Conservation (phyloP, 1,140 invertebrate genomes). For the Diorhabda elongata region DNA sequence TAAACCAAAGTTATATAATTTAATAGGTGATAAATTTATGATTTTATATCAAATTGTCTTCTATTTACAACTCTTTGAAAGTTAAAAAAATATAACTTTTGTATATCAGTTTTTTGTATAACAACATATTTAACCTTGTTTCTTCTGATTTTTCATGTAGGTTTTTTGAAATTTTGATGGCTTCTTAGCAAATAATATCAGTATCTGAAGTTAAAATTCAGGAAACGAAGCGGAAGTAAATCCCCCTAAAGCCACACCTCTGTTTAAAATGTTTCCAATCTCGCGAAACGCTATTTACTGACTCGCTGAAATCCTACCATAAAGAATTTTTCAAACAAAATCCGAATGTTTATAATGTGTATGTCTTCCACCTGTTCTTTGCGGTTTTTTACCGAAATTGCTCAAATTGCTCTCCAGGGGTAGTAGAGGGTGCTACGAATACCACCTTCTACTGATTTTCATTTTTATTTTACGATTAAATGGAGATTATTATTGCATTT, state of each 20-base stretch:
- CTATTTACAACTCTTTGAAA: no score
- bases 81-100: no score
- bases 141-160: no score
- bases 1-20: no score
- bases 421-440: background rate
- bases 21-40: no score
- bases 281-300: constrained; percentile 6
- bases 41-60: no score
- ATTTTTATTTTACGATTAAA: constrained; percentile 13
- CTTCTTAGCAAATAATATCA: no score
- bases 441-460: background rate
- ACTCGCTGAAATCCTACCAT: constrained; percentile 13
- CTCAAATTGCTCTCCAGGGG: constrained; percentile 10
- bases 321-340: constrained; percentile 28
- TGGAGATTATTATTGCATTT: background rate
- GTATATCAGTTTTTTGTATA: no score
- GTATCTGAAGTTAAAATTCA: no score
- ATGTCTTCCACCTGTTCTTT: constrained; percentile 35
- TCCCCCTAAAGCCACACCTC: constrained; percentile 8
- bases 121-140: no score
- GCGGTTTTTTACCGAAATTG: constrained; percentile 20
- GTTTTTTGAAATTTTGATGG: no score
- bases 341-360: constrained; percentile 32
- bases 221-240: no score
- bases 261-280: constrained; percentile 23